A percentile compares a stretch with the other conserved stretches of the same genome.
Conservation (phyloP, 2,888 invertebrate genomes). For the Pelosia muscerda region DNA sequence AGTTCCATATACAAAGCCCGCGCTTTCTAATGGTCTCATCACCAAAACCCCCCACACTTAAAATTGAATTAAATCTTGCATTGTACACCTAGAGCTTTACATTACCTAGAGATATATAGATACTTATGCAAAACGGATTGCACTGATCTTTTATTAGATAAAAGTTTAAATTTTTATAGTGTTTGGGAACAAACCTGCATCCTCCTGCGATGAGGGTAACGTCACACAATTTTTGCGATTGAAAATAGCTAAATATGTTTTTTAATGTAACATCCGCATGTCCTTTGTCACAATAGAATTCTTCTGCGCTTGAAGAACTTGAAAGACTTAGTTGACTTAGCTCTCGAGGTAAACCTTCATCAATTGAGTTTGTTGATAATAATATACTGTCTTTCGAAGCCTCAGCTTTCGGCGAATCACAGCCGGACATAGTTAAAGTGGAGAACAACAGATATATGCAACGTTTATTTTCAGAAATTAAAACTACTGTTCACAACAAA, state of each 20-base stretch:
- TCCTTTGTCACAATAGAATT: constrained; percentile 91
- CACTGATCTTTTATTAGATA: not conserved
- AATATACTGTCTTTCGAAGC: constrained; percentile 76
- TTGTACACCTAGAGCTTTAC: too few relatives aligned
- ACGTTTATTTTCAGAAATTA: constrained; percentile 21
- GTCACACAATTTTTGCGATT: constrained; percentile 94
- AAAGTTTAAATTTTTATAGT: not conserved
- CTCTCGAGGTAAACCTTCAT: constrained; percentile 89
- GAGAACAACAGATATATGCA: constrained; percentile 2
- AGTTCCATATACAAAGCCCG: too few relatives aligned
- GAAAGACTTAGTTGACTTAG: constrained; percentile 89
- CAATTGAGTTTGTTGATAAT: constrained; percentile 79
- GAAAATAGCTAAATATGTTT: constrained; percentile 93
- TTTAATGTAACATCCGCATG: constrained; percentile 94
- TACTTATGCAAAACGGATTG: constrained; percentile 18
- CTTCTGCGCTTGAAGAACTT: constrained; percentile 91
- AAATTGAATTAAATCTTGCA: too few relatives aligned
- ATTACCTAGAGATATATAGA: too few relatives aligned
- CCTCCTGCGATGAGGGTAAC: constrained; percentile 94
- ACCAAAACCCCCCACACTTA: too few relatives aligned
- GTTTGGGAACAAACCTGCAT: constrained; percentile 81
- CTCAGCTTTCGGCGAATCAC: constrained; percentile 77
- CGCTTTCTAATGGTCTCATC: too few relatives aligned
- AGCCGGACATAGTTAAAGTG: constrained; percentile 71
- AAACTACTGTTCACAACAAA: constrained; percentile 45